Percentiles rank a stretch among this genome's conserved stretches.
Conservation (phyloP, 2,113 vertebrate genomes). For the Eira barbara region DNA sequence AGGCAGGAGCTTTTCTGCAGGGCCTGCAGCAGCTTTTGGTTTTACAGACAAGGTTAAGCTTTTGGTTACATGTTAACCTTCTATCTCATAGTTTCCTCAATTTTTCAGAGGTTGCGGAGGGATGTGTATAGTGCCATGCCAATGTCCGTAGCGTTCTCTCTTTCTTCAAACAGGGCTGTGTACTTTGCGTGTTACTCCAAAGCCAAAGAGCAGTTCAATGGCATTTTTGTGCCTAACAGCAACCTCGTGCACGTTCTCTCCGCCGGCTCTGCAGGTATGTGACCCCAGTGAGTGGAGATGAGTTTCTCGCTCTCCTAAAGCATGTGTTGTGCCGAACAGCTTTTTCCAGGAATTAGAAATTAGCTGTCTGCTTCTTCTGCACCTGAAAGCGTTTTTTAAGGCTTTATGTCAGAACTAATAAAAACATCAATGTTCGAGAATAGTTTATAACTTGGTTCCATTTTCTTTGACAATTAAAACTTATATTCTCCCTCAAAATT, state of each 20-base stretch:
- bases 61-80: background rate
- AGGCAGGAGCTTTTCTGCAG: background rate
- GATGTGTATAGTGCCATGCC: accelerated
- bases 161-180: slow-evolving; percentile 88
- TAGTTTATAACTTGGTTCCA: background rate
- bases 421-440: background rate
- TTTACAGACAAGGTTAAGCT: background rate
- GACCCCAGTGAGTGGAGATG: too few species aligned
- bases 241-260: slow-evolving; percentile 94
- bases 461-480: background rate
- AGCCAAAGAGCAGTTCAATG: slow-evolving; percentile 94
- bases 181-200: slow-evolving; percentile 98
- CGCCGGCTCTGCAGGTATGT: slow-evolving; percentile 94
- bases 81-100: background rate
- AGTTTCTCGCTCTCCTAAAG: background rate
- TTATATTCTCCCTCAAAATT: background rate
- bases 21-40: background rate
- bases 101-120: background rate
- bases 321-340: background rate
- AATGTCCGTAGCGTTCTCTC: background rate
- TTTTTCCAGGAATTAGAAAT: background rate
- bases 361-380: background rate
- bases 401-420: background rate
- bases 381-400: background rate
- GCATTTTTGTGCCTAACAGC: slow-evolving; percentile 94